These are phyloP conservation scores for Pardalotus punctatus DNA, from an alignment of 2,113 vertebrate species.

Conservation along the genomic window DNA sequence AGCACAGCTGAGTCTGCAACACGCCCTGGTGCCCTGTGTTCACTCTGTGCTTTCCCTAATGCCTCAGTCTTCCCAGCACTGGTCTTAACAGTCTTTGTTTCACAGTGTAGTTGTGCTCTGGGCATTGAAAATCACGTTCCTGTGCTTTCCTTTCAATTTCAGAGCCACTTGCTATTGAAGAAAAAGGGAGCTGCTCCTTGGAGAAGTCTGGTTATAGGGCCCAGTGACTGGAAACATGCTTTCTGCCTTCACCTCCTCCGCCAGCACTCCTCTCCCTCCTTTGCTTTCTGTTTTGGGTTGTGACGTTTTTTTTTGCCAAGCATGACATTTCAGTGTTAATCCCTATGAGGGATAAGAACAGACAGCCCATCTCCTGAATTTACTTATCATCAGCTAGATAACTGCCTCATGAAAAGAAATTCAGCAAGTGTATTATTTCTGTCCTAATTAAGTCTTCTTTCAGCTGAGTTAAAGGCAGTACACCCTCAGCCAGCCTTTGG, in stretches of 20 bases:
- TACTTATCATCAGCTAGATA: not conserved
- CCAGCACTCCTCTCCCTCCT: not conserved
- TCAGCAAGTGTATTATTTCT: not conserved
- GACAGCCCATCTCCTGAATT: not conserved
- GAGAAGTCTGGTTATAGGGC: not conserved
- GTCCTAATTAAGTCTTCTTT: not conserved
- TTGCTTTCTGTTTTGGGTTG: not conserved
- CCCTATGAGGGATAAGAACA: not conserved
- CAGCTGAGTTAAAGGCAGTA: not conserved
- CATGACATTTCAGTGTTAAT: not conserved
- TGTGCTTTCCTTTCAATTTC: not conserved
- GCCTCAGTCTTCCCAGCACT: rapidly evolving
- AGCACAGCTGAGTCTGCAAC: rapidly evolving
- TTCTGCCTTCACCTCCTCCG: not conserved
- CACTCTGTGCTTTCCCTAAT: not conserved
- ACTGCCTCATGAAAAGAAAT: not conserved
- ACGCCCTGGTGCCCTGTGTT: not conserved
- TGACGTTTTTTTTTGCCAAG: not conserved
- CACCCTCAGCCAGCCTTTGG: not conserved
- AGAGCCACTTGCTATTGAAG: not conserved
- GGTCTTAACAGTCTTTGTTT: not conserved
- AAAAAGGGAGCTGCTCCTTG: not conserved
- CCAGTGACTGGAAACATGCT: rapidly evolving
- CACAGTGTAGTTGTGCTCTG: not conserved
- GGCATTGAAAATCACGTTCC: rapidly evolving